Percentiles rank a stretch among this genome's conserved stretches.
phyloP scores from a whole-genome alignment of 1,140 invertebrate species.

The Steinernema feltiae region DNA sequence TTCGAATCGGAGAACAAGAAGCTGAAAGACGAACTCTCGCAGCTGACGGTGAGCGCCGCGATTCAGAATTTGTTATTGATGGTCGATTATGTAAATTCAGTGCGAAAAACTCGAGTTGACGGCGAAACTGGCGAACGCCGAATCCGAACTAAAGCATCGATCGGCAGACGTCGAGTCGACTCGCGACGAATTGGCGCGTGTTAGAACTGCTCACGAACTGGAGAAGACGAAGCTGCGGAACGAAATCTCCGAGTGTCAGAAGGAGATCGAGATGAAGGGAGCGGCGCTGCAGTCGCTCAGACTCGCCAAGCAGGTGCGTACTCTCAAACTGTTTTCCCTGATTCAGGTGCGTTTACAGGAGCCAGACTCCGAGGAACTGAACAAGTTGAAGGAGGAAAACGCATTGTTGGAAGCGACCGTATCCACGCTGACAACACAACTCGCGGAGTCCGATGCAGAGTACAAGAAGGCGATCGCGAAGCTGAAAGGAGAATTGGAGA shows the following conservation, averaged over 20 bases:
- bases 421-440: background rate
- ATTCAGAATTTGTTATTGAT: slow-evolving; percentile 13
- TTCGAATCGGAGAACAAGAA: slow-evolving; percentile 28
- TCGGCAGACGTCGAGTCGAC: slow-evolving; percentile 3
- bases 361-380: background rate
- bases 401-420: background rate
- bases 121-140: slow-evolving; percentile 2
- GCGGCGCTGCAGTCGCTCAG: slow-evolving; percentile 37
- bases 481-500: background rate
- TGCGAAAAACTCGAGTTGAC: background rate
- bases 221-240: slow-evolving; percentile 14
- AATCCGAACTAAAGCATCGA: slow-evolving; percentile 5
- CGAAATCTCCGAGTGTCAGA: slow-evolving; percentile 26
- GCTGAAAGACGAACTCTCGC: slow-evolving; percentile 22
- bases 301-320: slow-evolving; percentile 35
- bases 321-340: background rate
- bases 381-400: background rate
- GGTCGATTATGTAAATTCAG: background rate
- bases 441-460: background rate
- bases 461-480: background rate
- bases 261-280: slow-evolving; percentile 36
- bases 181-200: slow-evolving; percentile 14
- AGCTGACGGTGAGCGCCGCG: slow-evolving; percentile 15
- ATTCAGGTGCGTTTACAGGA: background rate
- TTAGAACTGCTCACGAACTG: background rate